Base-by-base conservation (phyloP, 2,888 invertebrate species). In the Metallyticus violacea region DNA sequence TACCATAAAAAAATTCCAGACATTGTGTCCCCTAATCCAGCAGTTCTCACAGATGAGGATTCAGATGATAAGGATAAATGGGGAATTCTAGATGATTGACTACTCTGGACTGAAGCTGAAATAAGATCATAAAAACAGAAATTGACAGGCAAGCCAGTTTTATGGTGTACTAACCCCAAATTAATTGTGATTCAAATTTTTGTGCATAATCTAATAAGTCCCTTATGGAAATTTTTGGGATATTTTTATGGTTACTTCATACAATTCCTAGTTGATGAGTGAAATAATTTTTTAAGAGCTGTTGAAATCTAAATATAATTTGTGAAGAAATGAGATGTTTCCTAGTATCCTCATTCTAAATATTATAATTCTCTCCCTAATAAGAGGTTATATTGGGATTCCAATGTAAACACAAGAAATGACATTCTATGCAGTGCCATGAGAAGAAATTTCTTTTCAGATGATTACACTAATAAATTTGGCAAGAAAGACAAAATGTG, bases 401-500 rank as follows among this genome's bases (percentile, higher is more conserved):
- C n/a, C 25, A 26, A 29, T 81, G 25, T n/a, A 81, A 4, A 81
- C 22, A 81, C 27, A 81, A n/a, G 25, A 5, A 81, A 81, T 81
- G 6, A 81, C 25, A 27, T 81, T 25, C 7, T 81, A 40, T 81
- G 29, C 81, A 81, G 15, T 81, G 26, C 29, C 28, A 89, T 90
- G 30, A 30, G 30, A 30, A 30, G 2, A 7, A 30, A 30, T 30
- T 7, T 7, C 7, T 30, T 30, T 30, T 88, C 76, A 88, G 87
- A 81, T 89, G 88, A 88, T 28, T 90, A 22, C 89, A 90, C 87
- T 81, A 90, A 90, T 86, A 88, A 84, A 78, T 85, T 88, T 28
- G 77, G 88, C 7, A 88, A 88, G 81, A 6, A 28, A 77, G 81
- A 86, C 30, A 90, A 90, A 85, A n/a, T n/a, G n/a, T n/a, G n/a